These are phyloP conservation scores for Lymantria dispar DNA, from an alignment of 2,888 invertebrate genomes.

Conservation along the genomic window DNA sequence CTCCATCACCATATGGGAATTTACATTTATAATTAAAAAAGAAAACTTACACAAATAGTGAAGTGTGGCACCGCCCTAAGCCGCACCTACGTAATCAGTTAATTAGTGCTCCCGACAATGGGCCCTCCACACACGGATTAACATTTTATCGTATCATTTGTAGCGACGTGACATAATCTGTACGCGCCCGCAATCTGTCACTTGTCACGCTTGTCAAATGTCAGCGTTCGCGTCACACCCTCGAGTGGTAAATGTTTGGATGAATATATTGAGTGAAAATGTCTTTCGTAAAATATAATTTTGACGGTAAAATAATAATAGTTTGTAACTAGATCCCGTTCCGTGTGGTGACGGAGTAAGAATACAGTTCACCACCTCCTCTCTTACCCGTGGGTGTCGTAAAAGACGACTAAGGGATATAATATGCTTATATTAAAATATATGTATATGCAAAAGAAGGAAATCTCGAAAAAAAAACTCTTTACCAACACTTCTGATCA, in stretches of 20 bases:
- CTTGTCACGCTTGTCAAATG: conserved; percentile 54
- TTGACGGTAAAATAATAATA: no score
- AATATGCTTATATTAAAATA: no score
- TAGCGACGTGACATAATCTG: conserved; percentile 67
- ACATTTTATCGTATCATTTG: conserved; percentile 52
- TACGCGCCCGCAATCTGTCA: conserved; percentile 68
- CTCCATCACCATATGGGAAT: no score
- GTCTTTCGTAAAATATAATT: no score
- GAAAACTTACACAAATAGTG: background rate
- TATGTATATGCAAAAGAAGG: no score
- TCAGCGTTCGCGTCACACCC: conserved; percentile 35
- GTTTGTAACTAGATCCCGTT: no score
- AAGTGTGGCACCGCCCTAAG: conserved; percentile 9
- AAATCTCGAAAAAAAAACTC: no score
- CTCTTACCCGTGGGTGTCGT: no score
- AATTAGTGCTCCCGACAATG: conserved; percentile 30
- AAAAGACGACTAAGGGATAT: no score
- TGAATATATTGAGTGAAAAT: conserved; percentile 17
- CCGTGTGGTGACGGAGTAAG: background rate
- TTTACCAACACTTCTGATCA: no score
- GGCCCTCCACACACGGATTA: conserved; percentile 33
- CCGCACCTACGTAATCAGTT: conserved; percentile 34
- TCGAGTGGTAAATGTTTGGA: conserved; percentile 27
- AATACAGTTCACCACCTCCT: no score
- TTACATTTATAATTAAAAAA: no score